Evolutionary conservation across 2,113 vertebrate species (phyloP).

Genomic region (Empidonax alnorum): DNA sequence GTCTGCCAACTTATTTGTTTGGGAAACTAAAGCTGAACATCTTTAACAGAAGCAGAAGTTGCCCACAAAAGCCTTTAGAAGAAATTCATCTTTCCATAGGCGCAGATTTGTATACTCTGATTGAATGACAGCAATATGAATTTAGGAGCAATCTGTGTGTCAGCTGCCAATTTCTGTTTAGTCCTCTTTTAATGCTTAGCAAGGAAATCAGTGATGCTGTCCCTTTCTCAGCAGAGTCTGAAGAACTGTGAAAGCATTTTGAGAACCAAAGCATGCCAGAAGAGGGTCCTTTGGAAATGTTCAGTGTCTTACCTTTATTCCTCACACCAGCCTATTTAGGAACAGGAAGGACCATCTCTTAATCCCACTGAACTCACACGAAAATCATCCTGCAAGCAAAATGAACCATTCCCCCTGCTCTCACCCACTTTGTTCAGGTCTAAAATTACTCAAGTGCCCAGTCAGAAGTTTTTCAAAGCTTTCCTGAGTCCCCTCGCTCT

Average conservation of each 20-base stretch:
- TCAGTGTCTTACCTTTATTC: background rate
- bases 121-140: background rate
- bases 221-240: background rate
- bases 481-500: background rate
- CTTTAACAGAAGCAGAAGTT: background rate
- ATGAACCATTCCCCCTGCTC: background rate
- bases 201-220: background rate
- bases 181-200: background rate
- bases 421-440: background rate
- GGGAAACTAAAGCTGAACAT: background rate
- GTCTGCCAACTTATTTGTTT: background rate
- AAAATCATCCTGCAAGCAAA: background rate
- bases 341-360: background rate
- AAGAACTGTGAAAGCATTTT: background rate
- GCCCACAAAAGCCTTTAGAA: background rate
- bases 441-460: background rate
- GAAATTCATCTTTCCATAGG: background rate
- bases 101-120: rapidly evolving
- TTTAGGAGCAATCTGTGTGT: background rate
- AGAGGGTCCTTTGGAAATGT: background rate
- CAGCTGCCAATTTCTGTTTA: background rate
- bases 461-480: background rate
- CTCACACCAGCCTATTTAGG: background rate
- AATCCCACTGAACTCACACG: background rate
- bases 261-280: background rate